Evolutionary conservation across 92 coral and sea anemone genomes (phyloP).

Genomic region (Epizoanthus scotinus): DNA sequence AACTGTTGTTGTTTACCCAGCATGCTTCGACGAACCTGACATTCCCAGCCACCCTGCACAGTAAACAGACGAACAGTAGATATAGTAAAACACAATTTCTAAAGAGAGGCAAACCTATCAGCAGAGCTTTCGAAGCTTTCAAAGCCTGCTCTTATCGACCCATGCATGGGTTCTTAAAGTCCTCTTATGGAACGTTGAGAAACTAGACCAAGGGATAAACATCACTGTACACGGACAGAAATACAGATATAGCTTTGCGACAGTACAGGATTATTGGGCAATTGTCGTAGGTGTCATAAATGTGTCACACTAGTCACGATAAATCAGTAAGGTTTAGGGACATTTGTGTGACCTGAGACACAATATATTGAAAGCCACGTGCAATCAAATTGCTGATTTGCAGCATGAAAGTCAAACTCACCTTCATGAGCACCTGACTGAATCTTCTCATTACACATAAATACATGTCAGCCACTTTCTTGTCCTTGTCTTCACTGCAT

Average conservation of each 20-base stretch:
- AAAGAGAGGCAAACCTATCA: too few relatives aligned
- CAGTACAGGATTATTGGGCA: too few relatives aligned
- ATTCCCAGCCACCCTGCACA: slow-evolving; percentile 88
- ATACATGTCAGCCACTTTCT: slow-evolving; percentile 74
- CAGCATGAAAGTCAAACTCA: slow-evolving; percentile 10
- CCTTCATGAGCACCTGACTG: slow-evolving; percentile 84
- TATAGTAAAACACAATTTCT: not conserved
- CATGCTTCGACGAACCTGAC: slow-evolving; percentile 90
- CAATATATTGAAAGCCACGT: not conserved
- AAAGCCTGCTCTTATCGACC: too few relatives aligned
- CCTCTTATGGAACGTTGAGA: too few relatives aligned
- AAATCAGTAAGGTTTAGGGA: too few relatives aligned
- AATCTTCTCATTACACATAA: slow-evolving; percentile 86
- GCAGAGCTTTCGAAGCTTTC: too few relatives aligned
- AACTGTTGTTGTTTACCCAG: slow-evolving; percentile 86
- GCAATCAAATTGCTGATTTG: not conserved
- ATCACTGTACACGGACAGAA: too few relatives aligned
- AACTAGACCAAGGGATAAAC: too few relatives aligned
- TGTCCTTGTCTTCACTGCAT: slow-evolving; percentile 88
- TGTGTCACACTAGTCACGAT: too few relatives aligned
- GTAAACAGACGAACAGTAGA: not conserved
- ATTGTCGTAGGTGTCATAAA: too few relatives aligned
- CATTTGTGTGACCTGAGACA: not conserved
- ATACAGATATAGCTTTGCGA: too few relatives aligned
- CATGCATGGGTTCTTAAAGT: too few relatives aligned